Evolutionary conservation across 2,888 invertebrate genomes (phyloP).

Genomic region (Melolontha melolontha): DNA sequence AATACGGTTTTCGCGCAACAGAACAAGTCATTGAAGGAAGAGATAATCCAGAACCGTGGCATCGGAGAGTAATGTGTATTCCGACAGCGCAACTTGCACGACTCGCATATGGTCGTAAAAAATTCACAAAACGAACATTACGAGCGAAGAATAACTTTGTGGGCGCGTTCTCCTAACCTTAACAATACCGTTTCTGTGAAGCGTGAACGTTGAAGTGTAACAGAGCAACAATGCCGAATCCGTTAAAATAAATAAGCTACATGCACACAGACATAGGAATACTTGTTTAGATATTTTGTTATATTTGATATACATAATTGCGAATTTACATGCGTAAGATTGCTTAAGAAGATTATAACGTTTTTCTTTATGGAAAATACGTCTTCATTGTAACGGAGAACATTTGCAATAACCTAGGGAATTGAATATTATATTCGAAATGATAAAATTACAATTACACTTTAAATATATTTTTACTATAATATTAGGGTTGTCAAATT

Average conservation of each 20-base stretch:
- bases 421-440: too few species aligned
- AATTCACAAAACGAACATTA: conserved; percentile 6
- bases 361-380: background rate
- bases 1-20: too few species aligned
- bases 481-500: too few species aligned
- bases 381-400: background rate
- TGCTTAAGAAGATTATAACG: too few species aligned
- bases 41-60: too few species aligned
- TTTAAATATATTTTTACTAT: too few species aligned
- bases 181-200: conserved; percentile 21
- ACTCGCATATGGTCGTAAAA: conserved; percentile 4
- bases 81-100: background rate
- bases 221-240: conserved; percentile 1
- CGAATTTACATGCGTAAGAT: too few species aligned
- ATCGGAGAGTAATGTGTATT: background rate
- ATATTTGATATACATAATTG: background rate
- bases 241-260: conserved; percentile 12
- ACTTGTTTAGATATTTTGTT: background rate
- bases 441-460: too few species aligned
- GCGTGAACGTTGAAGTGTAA: background rate
- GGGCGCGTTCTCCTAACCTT: conserved; percentile 19
- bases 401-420: too few species aligned
- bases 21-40: too few species aligned
- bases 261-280: background rate
- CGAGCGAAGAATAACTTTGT: conserved; percentile 4